Evolutionary conservation across 1,140 invertebrate species (phyloP).

Genomic region (Drosophila pallidifrons): DNA sequence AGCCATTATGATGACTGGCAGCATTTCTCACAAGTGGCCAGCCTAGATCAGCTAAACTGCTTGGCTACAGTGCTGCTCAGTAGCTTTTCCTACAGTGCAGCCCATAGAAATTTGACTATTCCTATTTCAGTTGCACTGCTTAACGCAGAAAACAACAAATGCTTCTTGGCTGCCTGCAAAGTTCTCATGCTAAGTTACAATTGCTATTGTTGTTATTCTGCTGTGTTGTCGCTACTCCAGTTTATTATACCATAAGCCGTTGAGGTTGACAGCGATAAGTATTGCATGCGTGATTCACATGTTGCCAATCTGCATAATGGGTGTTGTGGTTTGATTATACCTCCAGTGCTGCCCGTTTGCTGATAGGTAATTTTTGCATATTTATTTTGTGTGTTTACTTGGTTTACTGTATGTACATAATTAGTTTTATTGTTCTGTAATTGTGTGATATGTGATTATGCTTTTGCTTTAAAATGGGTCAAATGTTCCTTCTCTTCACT

Average conservation of each 20-base stretch:
- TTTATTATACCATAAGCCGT: slow-evolving; percentile 75
- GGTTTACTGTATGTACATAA: no score
- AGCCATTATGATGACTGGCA: no score
- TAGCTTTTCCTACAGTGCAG: not conserved
- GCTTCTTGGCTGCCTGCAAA: not conserved
- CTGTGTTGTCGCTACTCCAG: slow-evolving; percentile 40
- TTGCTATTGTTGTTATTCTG: slow-evolving; percentile 4
- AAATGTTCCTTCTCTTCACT: no score
- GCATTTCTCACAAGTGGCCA: no score
- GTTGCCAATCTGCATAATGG: slow-evolving; percentile 73
- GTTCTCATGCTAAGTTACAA: slow-evolving; percentile 14
- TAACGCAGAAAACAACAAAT: not conserved
- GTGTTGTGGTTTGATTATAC: slow-evolving; percentile 10
- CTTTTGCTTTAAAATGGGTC: no score
- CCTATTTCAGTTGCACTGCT: not conserved
- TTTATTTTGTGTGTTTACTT: no score
- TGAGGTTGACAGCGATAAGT: slow-evolving; percentile 65
- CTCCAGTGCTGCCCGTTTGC: no score
- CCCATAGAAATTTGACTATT: not conserved
- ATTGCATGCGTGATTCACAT: slow-evolving; percentile 61
- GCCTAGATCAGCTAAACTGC: not conserved
- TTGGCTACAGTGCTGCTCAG: not conserved
- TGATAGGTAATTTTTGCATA: no score
- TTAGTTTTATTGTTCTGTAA: no score
- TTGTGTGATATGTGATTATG: no score